These are phyloP conservation scores for Sesamia inferens DNA, from an alignment of 2,888 invertebrate genomes.

Conservation along the genomic window DNA sequence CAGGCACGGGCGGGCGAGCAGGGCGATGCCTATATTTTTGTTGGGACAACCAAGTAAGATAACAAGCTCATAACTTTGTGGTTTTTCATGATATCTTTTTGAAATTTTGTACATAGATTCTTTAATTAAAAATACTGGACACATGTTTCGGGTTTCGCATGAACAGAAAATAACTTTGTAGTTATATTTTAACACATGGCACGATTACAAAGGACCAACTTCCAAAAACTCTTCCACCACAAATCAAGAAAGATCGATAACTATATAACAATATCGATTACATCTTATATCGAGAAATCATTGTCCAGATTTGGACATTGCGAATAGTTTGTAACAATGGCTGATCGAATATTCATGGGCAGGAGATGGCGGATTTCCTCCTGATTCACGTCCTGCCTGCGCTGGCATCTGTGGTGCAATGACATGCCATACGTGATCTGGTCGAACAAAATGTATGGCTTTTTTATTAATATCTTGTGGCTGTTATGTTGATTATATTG, in stretches of 20 bases:
- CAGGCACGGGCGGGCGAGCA: too few species aligned
- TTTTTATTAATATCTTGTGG: conserved; percentile 10
- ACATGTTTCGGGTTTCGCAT: too few species aligned
- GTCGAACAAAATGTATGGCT: conserved; percentile 39
- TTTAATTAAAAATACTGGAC: too few species aligned
- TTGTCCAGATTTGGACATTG: conserved; percentile 56
- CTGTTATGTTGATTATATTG: conserved; percentile 6
- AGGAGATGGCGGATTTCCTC: conserved; percentile 81
- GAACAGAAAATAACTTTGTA: too few species aligned
- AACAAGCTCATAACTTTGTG: too few species aligned
- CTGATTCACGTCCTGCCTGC: conserved; percentile 67
- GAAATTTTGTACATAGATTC: too few species aligned
- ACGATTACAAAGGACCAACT: too few species aligned
- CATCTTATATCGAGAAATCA: conserved; percentile 53
- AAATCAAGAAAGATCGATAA: conserved; percentile 33
- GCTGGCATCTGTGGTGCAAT: conserved; percentile 61
- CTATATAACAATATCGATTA: conserved; percentile 51
- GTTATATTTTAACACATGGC: too few species aligned
- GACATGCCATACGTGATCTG: conserved; percentile 64
- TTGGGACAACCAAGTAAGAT: too few species aligned
- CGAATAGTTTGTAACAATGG: conserved; percentile 71
- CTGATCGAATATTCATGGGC: conserved; percentile 79
- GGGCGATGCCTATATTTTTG: too few species aligned
- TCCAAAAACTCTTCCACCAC: not conserved
- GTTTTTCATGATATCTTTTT: too few species aligned